A percentile compares a stretch with the other conserved stretches of the same genome.
Conservation (phyloP, 2,113 vertebrate species). For the Progne subis region DNA sequence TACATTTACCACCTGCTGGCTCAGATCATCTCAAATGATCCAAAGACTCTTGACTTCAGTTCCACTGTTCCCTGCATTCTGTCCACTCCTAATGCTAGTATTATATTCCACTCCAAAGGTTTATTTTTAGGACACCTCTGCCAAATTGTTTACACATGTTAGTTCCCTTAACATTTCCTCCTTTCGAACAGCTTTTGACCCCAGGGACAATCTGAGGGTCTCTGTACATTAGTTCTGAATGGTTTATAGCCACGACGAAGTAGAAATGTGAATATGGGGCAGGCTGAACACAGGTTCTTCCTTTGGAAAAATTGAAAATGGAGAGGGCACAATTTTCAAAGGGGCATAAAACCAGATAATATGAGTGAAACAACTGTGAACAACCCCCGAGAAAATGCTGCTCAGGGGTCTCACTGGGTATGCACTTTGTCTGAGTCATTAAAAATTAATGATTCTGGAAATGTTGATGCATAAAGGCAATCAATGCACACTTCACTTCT, state of each 20-base stretch:
- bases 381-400: background rate
- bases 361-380: background rate
- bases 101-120: slow-evolving; percentile 10
- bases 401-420: background rate
- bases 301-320: background rate
- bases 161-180: slow-evolving; percentile 3
- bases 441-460: background rate
- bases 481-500: background rate
- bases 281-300: background rate
- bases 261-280: background rate
- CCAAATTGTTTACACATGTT: slow-evolving; percentile 40
- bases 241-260: background rate
- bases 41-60: slow-evolving; percentile 24
- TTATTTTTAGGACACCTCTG: slow-evolving; percentile 33
- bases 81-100: background rate
- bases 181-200: slow-evolving; percentile 22
- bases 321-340: background rate
- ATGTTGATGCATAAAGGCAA: background rate
- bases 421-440: background rate
- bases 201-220: background rate
- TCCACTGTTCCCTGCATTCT: slow-evolving; percentile 16
- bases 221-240: background rate
- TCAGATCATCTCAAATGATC: slow-evolving; percentile 48
- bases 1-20: slow-evolving; percentile 61
- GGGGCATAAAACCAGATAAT: background rate